Evolutionary conservation across 2,113 vertebrate genomes (phyloP).

Genomic region (Zapornia atra): DNA sequence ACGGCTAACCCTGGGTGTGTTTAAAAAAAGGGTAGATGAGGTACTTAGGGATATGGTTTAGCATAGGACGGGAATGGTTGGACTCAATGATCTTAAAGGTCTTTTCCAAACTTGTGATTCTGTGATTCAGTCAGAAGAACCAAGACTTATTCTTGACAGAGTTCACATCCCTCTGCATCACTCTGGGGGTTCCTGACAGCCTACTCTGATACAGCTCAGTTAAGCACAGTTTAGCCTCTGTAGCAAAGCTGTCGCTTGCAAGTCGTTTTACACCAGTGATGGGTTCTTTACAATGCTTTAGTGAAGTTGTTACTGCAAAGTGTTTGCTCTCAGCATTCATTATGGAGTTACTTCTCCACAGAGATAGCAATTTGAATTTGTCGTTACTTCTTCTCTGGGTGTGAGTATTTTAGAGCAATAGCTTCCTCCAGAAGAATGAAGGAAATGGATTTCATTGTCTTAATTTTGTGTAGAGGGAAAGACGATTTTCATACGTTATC

Average conservation of each 20-base stretch:
- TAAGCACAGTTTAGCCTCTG: background rate
- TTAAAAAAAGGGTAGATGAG: no score
- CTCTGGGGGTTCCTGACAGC: background rate
- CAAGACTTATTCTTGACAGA: background rate
- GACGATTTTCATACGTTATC: background rate
- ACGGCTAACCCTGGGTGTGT: no score
- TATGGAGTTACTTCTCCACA: slow-evolving; percentile 2
- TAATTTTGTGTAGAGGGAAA: slow-evolving; percentile 17
- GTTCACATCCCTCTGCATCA: background rate
- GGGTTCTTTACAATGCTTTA: background rate
- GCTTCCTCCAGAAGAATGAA: background rate
- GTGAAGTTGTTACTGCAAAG: background rate
- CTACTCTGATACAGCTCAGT: background rate
- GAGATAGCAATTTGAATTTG: slow-evolving; percentile 39
- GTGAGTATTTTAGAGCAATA: slow-evolving; percentile 36
- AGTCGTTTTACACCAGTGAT: background rate
- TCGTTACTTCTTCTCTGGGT: background rate
- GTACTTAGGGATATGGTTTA: no score
- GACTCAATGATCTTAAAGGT: no score
- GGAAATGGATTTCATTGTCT: background rate
- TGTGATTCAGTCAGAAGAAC: background rate
- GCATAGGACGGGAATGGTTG: no score
- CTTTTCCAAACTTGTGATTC: no score
- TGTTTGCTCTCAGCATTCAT: background rate
- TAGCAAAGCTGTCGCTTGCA: background rate